A percentile compares a stretch with the other conserved stretches of the same genome.
Evolutionary conservation across 2,888 invertebrate species (phyloP).

Genomic region (Horisme vitalbata): DNA sequence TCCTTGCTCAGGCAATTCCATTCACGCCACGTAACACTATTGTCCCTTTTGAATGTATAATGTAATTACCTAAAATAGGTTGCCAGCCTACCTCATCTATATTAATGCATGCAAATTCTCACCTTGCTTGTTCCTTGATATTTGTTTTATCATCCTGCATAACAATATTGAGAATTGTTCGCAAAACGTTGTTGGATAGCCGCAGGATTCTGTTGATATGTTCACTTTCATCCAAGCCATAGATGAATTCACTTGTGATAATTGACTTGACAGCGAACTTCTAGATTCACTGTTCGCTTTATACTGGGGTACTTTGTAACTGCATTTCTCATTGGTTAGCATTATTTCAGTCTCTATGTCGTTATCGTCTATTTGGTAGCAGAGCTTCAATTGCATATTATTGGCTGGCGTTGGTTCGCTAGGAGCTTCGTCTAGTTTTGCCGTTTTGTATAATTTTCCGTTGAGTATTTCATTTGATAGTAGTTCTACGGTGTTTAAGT

Average conservation of each 20-base stretch:
- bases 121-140: constrained; percentile 83
- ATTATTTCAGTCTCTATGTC: constrained; percentile 65
- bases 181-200: constrained; percentile 78
- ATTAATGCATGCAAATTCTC: constrained; percentile 22
- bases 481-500: constrained; percentile 69
- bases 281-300: constrained; percentile 57
- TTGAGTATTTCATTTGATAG: constrained; percentile 83
- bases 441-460: constrained; percentile 77
- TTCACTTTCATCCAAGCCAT: constrained; percentile 81
- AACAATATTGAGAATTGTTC: constrained; percentile 84
- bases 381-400: constrained; percentile 65
- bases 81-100: neutral
- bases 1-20: neutral
- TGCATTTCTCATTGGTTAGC: constrained; percentile 63
- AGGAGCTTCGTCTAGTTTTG: constrained; percentile 49
- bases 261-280: constrained; percentile 62
- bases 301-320: constrained; percentile 67
- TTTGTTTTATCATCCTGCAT: constrained; percentile 83
- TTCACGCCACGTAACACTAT: constrained; percentile 8
- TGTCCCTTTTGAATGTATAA: constrained; percentile 17
- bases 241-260: constrained; percentile 66
- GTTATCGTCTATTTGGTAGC: constrained; percentile 64
- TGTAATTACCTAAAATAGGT: constrained; percentile 10
- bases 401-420: constrained; percentile 49
- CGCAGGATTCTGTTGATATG: constrained; percentile 61